These are phyloP conservation scores for Copidosoma floridanum DNA, from an alignment of 1,140 invertebrate genomes.

Conservation along the genomic window DNA sequence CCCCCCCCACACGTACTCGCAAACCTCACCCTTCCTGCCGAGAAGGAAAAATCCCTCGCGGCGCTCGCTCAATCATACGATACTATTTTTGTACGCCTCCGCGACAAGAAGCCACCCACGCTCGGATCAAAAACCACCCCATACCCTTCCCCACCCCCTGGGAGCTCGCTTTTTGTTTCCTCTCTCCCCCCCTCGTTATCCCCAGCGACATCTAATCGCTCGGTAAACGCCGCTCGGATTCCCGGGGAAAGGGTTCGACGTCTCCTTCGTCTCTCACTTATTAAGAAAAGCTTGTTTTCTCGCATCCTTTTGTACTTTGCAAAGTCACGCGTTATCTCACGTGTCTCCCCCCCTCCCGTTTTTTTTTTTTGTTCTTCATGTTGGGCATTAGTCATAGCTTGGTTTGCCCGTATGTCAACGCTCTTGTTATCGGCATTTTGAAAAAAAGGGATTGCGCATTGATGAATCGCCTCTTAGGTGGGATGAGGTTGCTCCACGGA, in stretches of 20 bases:
- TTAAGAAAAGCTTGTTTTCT: too few species aligned
- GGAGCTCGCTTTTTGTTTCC: not conserved
- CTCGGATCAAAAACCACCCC: not conserved
- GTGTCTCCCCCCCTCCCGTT: too few species aligned
- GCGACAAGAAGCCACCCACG: conserved; percentile 29
- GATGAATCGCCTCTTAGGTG: too few species aligned
- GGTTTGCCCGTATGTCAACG: too few species aligned
- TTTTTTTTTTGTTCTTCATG: not conserved
- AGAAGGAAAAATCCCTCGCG: conserved; percentile 53
- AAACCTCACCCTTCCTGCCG: conserved; percentile 36
- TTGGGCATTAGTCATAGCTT: too few species aligned
- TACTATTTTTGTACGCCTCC: conserved; percentile 47
- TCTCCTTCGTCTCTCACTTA: not conserved
- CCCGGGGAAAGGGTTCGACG: conserved; percentile 24
- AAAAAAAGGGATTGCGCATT: too few species aligned
- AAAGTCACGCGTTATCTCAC: not conserved
- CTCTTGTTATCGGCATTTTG: too few species aligned
- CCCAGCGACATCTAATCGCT: conserved; percentile 42
- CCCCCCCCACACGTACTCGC: conserved; percentile 13
- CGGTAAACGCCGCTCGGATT: conserved; percentile 36
- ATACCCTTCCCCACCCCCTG: not conserved
- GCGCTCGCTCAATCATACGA: conserved; percentile 55
- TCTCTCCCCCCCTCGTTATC: not conserved
- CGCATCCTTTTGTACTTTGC: not conserved
- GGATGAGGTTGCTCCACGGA: too few species aligned